These are phyloP conservation scores for Mesorhabditis sp. DNA, from an alignment of 2,888 invertebrate species.

Conservation along the genomic window DNA sequence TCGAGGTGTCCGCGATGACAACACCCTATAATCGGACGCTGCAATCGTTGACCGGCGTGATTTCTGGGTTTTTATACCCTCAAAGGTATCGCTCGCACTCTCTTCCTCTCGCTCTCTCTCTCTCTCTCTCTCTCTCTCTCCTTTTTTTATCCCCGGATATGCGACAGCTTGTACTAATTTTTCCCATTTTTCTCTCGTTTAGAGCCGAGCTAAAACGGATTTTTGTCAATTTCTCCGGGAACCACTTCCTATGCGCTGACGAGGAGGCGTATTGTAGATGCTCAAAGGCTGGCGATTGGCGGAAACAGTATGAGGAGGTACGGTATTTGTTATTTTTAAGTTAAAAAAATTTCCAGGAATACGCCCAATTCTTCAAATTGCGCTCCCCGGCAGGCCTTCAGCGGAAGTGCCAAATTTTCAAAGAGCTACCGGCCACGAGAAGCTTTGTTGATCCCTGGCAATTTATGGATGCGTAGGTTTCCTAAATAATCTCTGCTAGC, in stretches of 20 bases:
- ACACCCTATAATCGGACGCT: conserved; percentile 84
- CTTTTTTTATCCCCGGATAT: too few species aligned
- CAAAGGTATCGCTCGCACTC: not conserved
- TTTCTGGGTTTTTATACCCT: conserved; percentile 69
- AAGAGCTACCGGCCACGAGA: conserved; percentile 11
- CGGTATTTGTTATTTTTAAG: not conserved
- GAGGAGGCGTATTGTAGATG: conserved; percentile 7
- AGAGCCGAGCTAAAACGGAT: too few species aligned
- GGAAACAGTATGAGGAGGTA: conserved; percentile 8
- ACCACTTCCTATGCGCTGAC: not conserved
- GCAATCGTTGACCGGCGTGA: conserved; percentile 79
- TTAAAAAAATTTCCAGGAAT: conserved; percentile 6
- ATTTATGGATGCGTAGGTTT: conserved; percentile 14
- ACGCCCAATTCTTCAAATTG: not conserved
- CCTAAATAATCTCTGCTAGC: not conserved
- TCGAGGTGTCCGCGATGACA: conserved; percentile 61
- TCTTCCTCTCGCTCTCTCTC: too few species aligned
- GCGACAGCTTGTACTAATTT: too few species aligned
- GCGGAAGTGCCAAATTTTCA: conserved; percentile 9
- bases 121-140: too few species aligned
- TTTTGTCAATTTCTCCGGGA: not conserved
- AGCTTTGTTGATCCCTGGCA: conserved; percentile 16
- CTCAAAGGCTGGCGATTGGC: not conserved
- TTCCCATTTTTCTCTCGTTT: too few species aligned
- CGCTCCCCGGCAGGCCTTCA: conserved; percentile 9